These are phyloP conservation scores for Isurus oxyrinchus DNA, from an alignment of 2,113 vertebrate genomes.

Conservation along the genomic window DNA sequence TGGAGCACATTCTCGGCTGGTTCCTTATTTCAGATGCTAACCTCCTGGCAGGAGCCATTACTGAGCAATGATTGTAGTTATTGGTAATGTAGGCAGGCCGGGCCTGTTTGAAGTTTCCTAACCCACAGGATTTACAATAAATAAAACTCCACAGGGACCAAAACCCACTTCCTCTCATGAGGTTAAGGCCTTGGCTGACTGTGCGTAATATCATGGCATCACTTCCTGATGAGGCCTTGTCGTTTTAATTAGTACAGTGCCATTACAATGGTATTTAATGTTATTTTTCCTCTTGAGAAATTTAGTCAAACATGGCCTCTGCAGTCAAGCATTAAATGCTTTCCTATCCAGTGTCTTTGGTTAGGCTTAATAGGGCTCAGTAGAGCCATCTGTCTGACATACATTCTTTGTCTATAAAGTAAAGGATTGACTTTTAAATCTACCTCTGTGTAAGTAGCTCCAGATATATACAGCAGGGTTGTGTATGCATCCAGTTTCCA, in stretches of 20 bases:
- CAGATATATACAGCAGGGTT: not conserved
- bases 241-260: not conserved
- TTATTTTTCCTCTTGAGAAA: conserved; percentile 3
- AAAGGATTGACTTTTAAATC: not conserved
- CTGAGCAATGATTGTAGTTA: not conserved
- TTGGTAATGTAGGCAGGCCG: not conserved
- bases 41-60: not conserved
- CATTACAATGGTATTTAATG: not conserved
- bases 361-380: not conserved
- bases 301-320: not conserved
- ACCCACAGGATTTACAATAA: conserved; percentile 15
- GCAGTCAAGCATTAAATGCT: no score
- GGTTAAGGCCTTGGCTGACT: not conserved
- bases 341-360: not conserved
- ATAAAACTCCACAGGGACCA: not conserved
- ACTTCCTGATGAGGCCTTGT: conserved; percentile 7
- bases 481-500: not conserved
- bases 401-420: not conserved
- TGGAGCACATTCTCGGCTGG: not conserved
- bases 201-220: not conserved
- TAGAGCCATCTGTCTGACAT: not conserved
- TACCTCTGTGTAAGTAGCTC: not conserved
- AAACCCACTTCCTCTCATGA: conserved; percentile 32
- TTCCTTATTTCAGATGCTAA: not conserved
- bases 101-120: not conserved